Evolutionary conservation across 2,113 vertebrate genomes (phyloP).

Genomic region (Pungitius pungitius): DNA sequence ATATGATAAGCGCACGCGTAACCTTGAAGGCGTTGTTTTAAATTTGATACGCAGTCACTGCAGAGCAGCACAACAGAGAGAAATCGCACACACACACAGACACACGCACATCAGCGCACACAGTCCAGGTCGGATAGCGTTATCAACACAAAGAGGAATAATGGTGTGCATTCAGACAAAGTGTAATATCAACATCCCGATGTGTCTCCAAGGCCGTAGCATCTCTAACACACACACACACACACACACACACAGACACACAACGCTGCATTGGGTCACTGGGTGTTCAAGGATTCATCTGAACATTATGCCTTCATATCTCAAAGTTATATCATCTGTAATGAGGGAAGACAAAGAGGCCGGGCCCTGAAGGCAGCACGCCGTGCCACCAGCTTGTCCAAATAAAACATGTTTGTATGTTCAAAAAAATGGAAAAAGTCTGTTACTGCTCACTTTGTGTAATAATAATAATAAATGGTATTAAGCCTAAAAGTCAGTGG

Average conservation of each 20-base stretch:
- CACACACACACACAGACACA: slow-evolving; percentile 2
- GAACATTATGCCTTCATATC: background rate
- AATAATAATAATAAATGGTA: too few relatives aligned
- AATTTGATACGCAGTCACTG: background rate
- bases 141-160: slow-evolving; percentile 1
- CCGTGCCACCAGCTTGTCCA: background rate
- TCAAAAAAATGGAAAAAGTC: too few relatives aligned
- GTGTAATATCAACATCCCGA: slow-evolving; percentile 2
- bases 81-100: too few relatives aligned
- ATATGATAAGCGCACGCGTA: background rate
- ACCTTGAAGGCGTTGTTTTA: background rate
- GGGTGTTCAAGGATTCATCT: background rate
- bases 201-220: background rate
- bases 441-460: too few relatives aligned
- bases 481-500: too few relatives aligned
- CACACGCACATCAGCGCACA: slow-evolving; percentile 2
- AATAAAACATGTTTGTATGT: background rate
- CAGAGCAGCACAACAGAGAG: background rate
- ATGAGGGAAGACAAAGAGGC: background rate
- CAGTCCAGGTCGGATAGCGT: background rate
- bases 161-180: background rate
- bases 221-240: background rate
- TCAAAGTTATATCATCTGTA: background rate
- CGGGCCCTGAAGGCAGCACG: background rate
- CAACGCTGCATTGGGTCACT: background rate